phyloP scores from a whole-genome alignment of 2,888 invertebrate genomes.

The Thymelicus sylvestris region DNA sequence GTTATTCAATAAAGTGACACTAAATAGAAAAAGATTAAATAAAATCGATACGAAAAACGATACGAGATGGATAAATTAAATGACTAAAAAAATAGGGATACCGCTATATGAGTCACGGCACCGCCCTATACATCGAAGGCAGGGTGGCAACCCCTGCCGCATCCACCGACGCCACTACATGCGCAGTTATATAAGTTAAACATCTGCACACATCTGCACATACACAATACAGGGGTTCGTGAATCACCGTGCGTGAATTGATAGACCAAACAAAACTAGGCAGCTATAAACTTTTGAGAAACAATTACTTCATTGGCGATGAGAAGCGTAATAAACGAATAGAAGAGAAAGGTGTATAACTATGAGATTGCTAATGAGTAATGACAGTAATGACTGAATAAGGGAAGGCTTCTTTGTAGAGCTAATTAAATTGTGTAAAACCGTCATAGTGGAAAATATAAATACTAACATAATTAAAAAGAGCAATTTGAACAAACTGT shows the following conservation, averaged over 20 bases:
- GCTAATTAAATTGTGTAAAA: no score
- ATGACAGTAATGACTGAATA: no score
- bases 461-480: no score
- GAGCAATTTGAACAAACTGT: background rate
- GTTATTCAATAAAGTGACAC: no score
- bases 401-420: no score
- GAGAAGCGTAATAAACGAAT: constrained; percentile 16
- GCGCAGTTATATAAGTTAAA: constrained; percentile 59
- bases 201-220: constrained; percentile 48
- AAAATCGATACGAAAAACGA: background rate
- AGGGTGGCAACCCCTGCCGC: constrained; percentile 53
- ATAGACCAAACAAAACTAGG: constrained; percentile 49
- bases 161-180: constrained; percentile 56
- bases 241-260: constrained; percentile 52
- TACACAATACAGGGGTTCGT: constrained; percentile 54
- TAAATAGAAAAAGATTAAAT: background rate
- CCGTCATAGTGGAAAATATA: no score
- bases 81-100: constrained; percentile 34
- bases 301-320: constrained; percentile 19
- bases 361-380: background rate
- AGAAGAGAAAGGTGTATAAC: constrained; percentile 22
- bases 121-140: constrained; percentile 66
- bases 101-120: constrained; percentile 49
- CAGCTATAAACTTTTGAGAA: constrained; percentile 42
- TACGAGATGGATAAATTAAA: background rate